A percentile compares a stretch with the other conserved stretches of the same genome.
Evolutionary conservation across 2,888 invertebrate species (phyloP).

Genomic region (Parnassius mnemosyne): DNA sequence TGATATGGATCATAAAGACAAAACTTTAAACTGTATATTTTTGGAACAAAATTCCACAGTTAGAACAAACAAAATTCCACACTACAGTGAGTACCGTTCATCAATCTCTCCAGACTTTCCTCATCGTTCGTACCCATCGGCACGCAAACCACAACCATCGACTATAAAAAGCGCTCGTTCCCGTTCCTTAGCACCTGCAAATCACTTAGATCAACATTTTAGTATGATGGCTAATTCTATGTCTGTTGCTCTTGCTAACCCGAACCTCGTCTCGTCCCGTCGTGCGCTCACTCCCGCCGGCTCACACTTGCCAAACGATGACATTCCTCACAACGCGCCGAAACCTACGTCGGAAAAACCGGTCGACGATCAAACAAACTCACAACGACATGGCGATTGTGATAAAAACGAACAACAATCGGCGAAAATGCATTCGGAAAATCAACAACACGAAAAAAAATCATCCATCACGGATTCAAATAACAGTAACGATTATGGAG

Average conservation of each 20-base stretch:
- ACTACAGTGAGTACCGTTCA: conserved; percentile 74
- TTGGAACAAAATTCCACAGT: conserved; percentile 62
- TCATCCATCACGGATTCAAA: conserved; percentile 37
- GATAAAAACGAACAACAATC: conserved; percentile 33
- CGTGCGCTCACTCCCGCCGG: conserved; percentile 70
- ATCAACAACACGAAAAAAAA: conserved; percentile 50
- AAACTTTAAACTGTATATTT: conserved; percentile 6
- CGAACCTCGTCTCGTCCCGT: conserved; percentile 72
- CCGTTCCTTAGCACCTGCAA: conserved; percentile 55
- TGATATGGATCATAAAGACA: conserved; percentile 13
- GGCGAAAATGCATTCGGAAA: conserved; percentile 31
- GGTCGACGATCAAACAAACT: conserved; percentile 25
- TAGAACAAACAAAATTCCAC: conserved; percentile 76
- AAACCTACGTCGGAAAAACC: conserved; percentile 36
- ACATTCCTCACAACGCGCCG: conserved; percentile 51
- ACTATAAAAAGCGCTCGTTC: conserved; percentile 65
- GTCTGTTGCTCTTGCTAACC: conserved; percentile 80
- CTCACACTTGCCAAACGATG: conserved; percentile 59
- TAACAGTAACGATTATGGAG: conserved; percentile 82
- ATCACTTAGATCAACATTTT: conserved; percentile 63
- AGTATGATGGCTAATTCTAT: conserved; percentile 81
- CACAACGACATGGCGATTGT: conserved; percentile 28
- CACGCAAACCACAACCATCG: conserved; percentile 56
- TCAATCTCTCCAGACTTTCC: conserved; percentile 55
- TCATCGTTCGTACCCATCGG: conserved; percentile 45